Conservation (phyloP, 2,797 vertebrate species). For the Morus bassanus region DNA sequence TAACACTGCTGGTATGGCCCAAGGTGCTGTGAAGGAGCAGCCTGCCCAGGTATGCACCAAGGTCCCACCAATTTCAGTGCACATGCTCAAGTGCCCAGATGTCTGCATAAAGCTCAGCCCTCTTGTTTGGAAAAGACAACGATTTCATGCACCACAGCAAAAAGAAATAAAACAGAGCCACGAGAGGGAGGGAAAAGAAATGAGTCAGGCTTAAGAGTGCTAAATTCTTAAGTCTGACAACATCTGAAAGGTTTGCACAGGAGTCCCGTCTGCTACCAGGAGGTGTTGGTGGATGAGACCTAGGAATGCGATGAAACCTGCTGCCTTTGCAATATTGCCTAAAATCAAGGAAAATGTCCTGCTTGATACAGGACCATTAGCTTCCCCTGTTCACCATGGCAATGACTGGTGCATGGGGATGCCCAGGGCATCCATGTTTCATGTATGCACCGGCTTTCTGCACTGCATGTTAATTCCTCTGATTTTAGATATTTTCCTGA, state of each 20-base stretch:
- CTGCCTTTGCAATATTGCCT: background rate
- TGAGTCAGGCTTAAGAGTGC: background rate
- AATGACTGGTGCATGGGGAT: background rate
- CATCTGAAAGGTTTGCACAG: fast-evolving
- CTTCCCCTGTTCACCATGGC: background rate
- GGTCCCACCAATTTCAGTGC: background rate
- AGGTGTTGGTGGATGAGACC: background rate
- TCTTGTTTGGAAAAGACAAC: background rate
- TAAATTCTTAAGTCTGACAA: background rate
- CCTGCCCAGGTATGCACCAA: fast-evolving
- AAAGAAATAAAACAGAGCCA: background rate
- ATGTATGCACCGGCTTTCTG: background rate
- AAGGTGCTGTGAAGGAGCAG: background rate
- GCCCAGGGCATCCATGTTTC: background rate
- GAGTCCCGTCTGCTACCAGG: fast-evolving
- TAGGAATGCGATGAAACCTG: background rate
- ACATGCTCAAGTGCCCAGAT: fast-evolving
- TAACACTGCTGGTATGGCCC: background rate
- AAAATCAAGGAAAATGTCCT: background rate
- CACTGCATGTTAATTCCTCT: background rate
- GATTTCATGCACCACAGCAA: background rate
- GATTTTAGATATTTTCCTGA: background rate
- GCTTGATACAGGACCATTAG: background rate
- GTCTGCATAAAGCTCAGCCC: background rate
- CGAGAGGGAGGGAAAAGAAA: background rate